Base-by-base conservation (phyloP, 37 sponge, comb jelly and placozoan species). In the Cladorhizidae sp. region DNA sequence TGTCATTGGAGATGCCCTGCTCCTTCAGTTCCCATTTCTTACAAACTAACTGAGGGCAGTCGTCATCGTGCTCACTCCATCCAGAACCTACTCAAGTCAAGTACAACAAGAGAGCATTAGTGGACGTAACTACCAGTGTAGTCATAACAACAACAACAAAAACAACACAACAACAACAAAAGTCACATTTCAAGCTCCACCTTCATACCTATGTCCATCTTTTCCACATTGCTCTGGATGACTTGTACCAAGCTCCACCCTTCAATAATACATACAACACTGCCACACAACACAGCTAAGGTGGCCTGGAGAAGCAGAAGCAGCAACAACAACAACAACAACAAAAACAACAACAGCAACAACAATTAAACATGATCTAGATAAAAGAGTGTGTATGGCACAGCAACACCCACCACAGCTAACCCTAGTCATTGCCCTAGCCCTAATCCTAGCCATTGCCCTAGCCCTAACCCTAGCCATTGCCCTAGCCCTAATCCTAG, bases 221-320 rank as follows among this genome's bases (percentile, higher is more conserved):
- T 75, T 1, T n/a, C 73, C n/a, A 86, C 87, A 64, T 78, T 61
- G 64, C 25, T 22, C 29, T 74, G 61, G 36, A 86, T 72, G 22
- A 79, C 64, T 39, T 85, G 71, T 28, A 68, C 51, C 41, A 91
- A 23, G 68, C 85, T 84, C 59, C 74, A 43, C 25, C 93, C 93
- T 57, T 87, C 88, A 64, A 92, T 67, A 43, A 88, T 75, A 73
- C 88, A 87, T 42, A 92, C 76, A 2, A 74, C 58, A 63, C 73
- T 69, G 33, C 68, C 23, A 37, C 70, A 88, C 51, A 88, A 35
- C 11, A 88, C 89, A 29, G 78, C 77, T 64, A 92, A 18, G 54
- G 38, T 80, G 9, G 40, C 55, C 87, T 87, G 57, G 11, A 72
- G 38, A 20, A 54, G 12, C 12, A 54, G 55, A 54, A 54, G n/a